Evolutionary conservation across 1,140 invertebrate species (phyloP).

Genomic region (Drosophila melanica): DNA sequence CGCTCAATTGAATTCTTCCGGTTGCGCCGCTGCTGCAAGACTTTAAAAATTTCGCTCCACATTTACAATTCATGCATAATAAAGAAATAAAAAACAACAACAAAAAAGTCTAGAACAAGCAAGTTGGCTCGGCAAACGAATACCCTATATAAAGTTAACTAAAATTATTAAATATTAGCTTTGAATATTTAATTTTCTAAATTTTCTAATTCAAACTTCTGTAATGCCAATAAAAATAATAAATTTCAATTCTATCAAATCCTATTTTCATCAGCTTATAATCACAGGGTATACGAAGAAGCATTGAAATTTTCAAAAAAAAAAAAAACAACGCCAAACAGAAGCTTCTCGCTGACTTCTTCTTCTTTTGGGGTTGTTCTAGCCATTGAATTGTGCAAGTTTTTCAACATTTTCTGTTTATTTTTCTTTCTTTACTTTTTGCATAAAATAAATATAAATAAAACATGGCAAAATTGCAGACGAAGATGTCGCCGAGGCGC

Average conservation of each 20-base stretch:
- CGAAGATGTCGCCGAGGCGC: constrained; percentile 28
- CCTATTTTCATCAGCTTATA: not conserved
- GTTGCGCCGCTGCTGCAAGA: constrained; percentile 53
- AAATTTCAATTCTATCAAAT: no score
- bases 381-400: constrained; percentile 65
- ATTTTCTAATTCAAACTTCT: no score
- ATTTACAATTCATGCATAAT: constrained; percentile 79
- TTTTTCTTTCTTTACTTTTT: constrained; percentile 36
- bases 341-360: constrained; percentile 7
- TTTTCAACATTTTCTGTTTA: constrained; percentile 38
- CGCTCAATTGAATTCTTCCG: constrained; percentile 80
- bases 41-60: constrained; percentile 65
- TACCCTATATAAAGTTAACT: constrained; percentile 3
- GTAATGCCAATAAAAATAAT: no score
- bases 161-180: not conserved
- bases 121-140: not conserved
- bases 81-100: constrained; percentile 74
- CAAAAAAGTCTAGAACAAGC: constrained; percentile 10
- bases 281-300: constrained; percentile 20
- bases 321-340: constrained; percentile 40
- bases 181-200: not conserved
- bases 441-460: constrained; percentile 81
- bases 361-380: constrained; percentile 27
- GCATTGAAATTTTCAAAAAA: constrained; percentile 52
- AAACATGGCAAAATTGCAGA: constrained; percentile 35